Evolutionary conservation across 2,797 vertebrate genomes (phyloP).

Genomic region (Enteromius fasciolatus): DNA sequence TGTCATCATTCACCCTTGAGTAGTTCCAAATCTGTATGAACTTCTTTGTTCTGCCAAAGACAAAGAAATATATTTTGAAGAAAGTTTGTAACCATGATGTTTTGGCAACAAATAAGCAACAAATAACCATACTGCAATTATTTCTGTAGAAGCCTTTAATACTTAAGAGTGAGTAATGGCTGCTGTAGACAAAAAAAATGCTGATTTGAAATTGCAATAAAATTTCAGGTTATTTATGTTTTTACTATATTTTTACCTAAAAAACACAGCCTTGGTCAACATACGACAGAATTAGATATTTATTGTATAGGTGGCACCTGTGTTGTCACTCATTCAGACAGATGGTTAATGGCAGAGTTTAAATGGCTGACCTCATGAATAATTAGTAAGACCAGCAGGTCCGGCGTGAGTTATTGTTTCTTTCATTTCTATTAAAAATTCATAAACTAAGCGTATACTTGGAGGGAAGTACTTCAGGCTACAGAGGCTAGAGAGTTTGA

Average conservation of each 20-base stretch:
- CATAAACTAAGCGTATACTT: slow-evolving; percentile 16
- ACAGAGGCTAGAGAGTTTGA: slow-evolving; percentile 2
- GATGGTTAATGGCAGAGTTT: slow-evolving; percentile 33
- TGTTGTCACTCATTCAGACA: slow-evolving; percentile 16
- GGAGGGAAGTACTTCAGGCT: background rate
- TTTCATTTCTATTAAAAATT: slow-evolving; percentile 37
- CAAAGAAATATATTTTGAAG: too few species aligned
- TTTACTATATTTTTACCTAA: background rate
- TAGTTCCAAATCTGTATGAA: too few species aligned
- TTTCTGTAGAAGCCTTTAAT: background rate
- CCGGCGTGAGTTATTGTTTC: slow-evolving; percentile 4
- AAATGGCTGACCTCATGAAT: slow-evolving; percentile 49
- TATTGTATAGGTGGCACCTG: background rate
- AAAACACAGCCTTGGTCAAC: background rate
- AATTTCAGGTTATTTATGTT: background rate
- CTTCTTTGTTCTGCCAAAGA: too few species aligned
- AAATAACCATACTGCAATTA: background rate
- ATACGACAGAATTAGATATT: background rate
- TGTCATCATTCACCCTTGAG: too few species aligned
- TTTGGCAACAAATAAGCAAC: background rate
- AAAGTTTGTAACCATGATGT: too few species aligned
- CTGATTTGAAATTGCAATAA: background rate
- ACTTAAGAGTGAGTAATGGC: background rate
- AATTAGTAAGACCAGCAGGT: slow-evolving; percentile 50
- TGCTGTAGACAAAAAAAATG: background rate